Evolutionary conservation across 2,113 vertebrate species (phyloP).

Genomic region (Leucoraja erinaceus): DNA sequence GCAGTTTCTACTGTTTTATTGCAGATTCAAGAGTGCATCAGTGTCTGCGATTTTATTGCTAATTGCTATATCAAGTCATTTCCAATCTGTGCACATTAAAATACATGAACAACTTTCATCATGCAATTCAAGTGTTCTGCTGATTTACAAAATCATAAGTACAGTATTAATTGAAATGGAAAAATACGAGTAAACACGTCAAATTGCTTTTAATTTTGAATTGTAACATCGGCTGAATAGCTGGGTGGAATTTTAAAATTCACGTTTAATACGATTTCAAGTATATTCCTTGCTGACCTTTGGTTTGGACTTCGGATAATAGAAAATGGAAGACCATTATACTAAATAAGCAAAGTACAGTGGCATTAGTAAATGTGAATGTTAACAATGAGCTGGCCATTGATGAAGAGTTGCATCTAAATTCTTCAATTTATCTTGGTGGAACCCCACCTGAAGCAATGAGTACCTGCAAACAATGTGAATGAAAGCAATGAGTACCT

Average conservation of each 20-base stretch:
- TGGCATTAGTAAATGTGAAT: constrained; percentile 59
- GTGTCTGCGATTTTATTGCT: constrained; percentile 29
- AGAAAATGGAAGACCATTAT: constrained; percentile 73
- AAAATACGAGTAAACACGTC: background rate
- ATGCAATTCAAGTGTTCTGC: constrained; percentile 9
- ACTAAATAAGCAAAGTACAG: constrained; percentile 47
- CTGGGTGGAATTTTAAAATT: constrained; percentile 70
- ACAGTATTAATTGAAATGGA: constrained; percentile 29
- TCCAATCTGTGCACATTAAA: constrained; percentile 33
- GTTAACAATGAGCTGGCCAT: constrained; percentile 48
- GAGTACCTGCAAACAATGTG: constrained; percentile 51
- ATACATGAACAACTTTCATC: constrained; percentile 28
- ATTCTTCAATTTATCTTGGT: constrained; percentile 71
- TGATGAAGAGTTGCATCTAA: constrained; percentile 52
- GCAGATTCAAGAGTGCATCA: constrained; percentile 18
- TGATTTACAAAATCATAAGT: constrained; percentile 29
- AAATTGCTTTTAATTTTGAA: constrained; percentile 14
- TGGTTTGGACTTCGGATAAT: constrained; percentile 75
- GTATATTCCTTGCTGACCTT: constrained; percentile 60
- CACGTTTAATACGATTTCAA: constrained; percentile 56
- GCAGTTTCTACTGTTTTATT: constrained; percentile 12
- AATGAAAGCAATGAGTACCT: constrained; percentile 57
- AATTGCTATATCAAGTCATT: constrained; percentile 30
- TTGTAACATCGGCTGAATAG: constrained; percentile 62
- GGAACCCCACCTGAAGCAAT: constrained; percentile 65